Percentiles rank a stretch among this genome's conserved stretches.
Conservation (phyloP, 2,797 vertebrate genomes). For the Sciurus vulgaris region DNA sequence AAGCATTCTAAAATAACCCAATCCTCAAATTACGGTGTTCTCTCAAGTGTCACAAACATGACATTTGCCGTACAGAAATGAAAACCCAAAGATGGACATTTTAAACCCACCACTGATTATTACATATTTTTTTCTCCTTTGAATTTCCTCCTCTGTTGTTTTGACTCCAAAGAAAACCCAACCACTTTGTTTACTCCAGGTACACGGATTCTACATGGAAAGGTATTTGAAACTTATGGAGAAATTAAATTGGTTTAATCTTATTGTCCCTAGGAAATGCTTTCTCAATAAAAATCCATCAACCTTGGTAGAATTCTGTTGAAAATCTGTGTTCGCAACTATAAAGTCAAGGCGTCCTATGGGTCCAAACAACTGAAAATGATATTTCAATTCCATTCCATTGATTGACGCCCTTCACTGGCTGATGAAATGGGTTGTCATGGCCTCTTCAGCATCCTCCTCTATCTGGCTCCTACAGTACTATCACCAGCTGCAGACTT, state of each 20-base stretch:
- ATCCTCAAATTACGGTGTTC: neutral
- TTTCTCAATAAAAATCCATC: neutral
- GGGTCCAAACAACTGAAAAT: neutral
- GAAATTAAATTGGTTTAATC: constrained; percentile 9
- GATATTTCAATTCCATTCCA: neutral
- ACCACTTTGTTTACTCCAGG: neutral
- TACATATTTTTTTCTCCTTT: neutral
- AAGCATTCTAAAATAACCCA: neutral
- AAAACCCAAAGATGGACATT: neutral
- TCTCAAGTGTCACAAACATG: neutral
- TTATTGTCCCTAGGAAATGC: constrained; percentile 3
- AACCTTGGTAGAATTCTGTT: neutral
- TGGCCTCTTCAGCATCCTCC: neutral
- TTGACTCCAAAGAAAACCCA: neutral
- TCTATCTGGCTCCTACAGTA: neutral
- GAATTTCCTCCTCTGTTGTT: neutral
- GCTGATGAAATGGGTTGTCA: neutral
- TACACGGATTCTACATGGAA: neutral
- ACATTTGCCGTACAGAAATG: neutral
- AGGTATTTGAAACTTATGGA: neutral
- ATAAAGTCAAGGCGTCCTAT: neutral
- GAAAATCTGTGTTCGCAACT: neutral
- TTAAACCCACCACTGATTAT: neutral
- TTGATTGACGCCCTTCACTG: neutral
- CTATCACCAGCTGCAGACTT: neutral